Evolutionary conservation across 1,140 invertebrate genomes (phyloP).

Genomic region (Eueides isabella): DNA sequence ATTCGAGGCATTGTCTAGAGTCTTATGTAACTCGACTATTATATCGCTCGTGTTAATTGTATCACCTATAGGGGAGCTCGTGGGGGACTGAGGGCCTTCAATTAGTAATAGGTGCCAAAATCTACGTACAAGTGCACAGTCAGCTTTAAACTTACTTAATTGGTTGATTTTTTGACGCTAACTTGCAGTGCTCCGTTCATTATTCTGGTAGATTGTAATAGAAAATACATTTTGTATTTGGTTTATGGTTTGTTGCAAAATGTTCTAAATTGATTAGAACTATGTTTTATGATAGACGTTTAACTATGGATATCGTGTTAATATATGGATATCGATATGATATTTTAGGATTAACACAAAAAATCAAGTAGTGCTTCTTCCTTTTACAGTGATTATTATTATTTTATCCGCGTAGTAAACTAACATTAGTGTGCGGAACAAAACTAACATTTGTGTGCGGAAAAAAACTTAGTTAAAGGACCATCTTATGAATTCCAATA

Average conservation of each 20-base stretch:
- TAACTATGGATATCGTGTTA: too few species aligned
- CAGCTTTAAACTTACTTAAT: conserved; percentile 25
- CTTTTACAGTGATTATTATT: too few species aligned
- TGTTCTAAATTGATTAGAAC: too few species aligned
- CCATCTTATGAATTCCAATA: too few species aligned
- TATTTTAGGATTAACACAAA: too few species aligned
- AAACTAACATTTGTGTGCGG: too few species aligned
- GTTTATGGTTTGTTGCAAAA: background rate
- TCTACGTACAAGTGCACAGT: conserved; percentile 30
- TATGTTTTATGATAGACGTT: too few species aligned
- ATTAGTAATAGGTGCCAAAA: conserved; percentile 40
- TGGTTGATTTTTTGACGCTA: conserved; percentile 26
- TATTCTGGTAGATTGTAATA: background rate
- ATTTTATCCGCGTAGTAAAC: too few species aligned
- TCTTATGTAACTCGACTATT: background rate
- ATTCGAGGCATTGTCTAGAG: background rate
- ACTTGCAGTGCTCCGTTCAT: conserved; percentile 1
- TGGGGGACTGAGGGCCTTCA: conserved; percentile 32
- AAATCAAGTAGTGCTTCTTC: too few species aligned
- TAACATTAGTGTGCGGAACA: too few species aligned
- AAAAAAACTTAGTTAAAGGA: too few species aligned
- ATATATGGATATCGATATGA: too few species aligned
- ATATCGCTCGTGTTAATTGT: conserved; percentile 15
- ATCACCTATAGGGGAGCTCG: conserved; percentile 23
- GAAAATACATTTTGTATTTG: background rate